A percentile compares a stretch with the other conserved stretches of the same genome.
phyloP scores from a whole-genome alignment of 1,140 invertebrate species.

The Platorchestia sp. region DNA sequence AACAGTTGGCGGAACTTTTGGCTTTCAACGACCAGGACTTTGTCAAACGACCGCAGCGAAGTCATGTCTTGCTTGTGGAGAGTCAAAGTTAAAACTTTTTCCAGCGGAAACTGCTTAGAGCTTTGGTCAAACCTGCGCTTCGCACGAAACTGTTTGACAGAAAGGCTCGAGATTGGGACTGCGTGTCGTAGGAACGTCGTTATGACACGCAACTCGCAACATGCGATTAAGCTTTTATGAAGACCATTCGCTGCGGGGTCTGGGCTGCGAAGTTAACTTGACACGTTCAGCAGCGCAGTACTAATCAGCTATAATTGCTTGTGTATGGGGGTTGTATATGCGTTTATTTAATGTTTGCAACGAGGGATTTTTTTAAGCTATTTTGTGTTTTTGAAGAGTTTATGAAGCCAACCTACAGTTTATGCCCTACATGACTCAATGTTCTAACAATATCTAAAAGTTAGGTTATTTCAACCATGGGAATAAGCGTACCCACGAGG shows the following conservation, averaged over 20 bases:
- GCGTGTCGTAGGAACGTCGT: not conserved
- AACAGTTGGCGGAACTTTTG: not conserved
- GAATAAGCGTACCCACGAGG: too few relatives aligned
- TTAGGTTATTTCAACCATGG: too few relatives aligned
- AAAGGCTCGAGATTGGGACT: not conserved
- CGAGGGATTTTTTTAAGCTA: too few relatives aligned
- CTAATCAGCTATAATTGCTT: not conserved
- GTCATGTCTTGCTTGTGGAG: slow-evolving; percentile 31
- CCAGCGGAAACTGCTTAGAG: not conserved
- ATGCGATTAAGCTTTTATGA: not conserved
- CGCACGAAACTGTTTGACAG: not conserved
- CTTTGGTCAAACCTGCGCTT: not conserved
- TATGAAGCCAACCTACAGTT: too few relatives aligned
- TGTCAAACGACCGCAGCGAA: slow-evolving; percentile 18
- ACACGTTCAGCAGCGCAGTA: not conserved
- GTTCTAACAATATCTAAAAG: too few relatives aligned
- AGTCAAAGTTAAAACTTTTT: slow-evolving; percentile 41
- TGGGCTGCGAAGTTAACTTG: not conserved
- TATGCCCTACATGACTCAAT: too few relatives aligned
- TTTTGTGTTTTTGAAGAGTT: too few relatives aligned
- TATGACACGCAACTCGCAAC: not conserved
- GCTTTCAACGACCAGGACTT: not conserved
- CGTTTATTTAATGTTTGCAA: too few relatives aligned
- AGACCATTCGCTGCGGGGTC: not conserved
- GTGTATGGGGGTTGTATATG: too few relatives aligned